phyloP scores from a whole-genome alignment of 1,140 invertebrate genomes.

The Globodera rostochiensis region DNA sequence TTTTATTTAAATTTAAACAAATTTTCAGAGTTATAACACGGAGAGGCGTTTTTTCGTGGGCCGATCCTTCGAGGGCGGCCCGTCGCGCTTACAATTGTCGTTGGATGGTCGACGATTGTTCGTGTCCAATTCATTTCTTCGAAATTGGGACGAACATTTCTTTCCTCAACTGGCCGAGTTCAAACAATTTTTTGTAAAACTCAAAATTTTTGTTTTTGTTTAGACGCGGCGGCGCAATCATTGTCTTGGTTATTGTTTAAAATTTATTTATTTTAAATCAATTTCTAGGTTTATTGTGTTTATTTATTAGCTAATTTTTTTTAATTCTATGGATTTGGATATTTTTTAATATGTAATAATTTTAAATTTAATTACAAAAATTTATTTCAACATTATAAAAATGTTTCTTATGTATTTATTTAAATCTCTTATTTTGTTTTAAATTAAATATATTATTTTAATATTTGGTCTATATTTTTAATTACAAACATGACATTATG shows the following conservation, averaged over 20 bases:
- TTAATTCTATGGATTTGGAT: too few relatives aligned
- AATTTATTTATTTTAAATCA: neutral
- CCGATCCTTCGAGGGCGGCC: slow-evolving; percentile 75
- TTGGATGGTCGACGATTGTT: slow-evolving; percentile 90
- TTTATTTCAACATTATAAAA: too few relatives aligned
- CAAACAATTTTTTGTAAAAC: neutral
- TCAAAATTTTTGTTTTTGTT: neutral
- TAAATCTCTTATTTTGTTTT: too few relatives aligned
- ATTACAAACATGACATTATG: too few relatives aligned
- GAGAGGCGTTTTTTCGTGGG: slow-evolving; percentile 20
- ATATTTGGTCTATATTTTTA: too few relatives aligned
- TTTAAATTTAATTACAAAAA: too few relatives aligned
- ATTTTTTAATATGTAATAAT: too few relatives aligned
- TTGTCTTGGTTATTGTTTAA: slow-evolving; percentile 30
- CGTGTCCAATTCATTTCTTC: slow-evolving; percentile 84
- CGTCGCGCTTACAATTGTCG: slow-evolving; percentile 93
- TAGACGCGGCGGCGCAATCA: slow-evolving; percentile 41
- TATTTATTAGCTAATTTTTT: too few relatives aligned
- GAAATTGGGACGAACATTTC: slow-evolving; percentile 88
- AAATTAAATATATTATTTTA: too few relatives aligned
- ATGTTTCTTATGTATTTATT: too few relatives aligned
- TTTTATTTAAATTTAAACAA: too few relatives aligned
- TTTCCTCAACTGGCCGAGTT: slow-evolving; percentile 72
- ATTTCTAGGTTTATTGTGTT: neutral
- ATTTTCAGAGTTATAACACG: slow-evolving; percentile 26